phyloP scores from a whole-genome alignment of 2,888 invertebrate species.

The Noctua comes region DNA sequence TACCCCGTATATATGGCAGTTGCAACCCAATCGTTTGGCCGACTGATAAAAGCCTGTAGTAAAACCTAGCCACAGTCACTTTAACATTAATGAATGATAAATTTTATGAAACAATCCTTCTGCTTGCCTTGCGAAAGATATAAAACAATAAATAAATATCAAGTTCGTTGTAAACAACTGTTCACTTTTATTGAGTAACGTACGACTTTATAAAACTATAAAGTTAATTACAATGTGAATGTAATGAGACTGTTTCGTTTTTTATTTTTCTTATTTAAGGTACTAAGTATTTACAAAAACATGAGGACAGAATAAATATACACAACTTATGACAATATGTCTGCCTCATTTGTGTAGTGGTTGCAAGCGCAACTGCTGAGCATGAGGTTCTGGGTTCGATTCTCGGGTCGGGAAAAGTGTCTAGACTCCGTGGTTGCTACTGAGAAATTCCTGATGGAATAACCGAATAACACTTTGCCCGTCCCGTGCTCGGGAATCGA shows the following conservation, averaged over 20 bases:
- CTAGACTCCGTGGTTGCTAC: too few species aligned
- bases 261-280: neutral
- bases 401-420: too few species aligned
- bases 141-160: constrained; percentile 23
- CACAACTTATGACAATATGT: too few species aligned
- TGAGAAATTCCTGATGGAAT: too few species aligned
- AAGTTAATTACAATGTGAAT: constrained; percentile 22
- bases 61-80: too few species aligned
- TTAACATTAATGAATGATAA: constrained; percentile 2
- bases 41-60: neutral
- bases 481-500: too few species aligned
- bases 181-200: constrained; percentile 6
- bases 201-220: constrained; percentile 15
- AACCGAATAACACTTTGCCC: too few species aligned
- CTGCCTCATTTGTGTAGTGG: too few species aligned
- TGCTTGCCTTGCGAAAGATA: constrained; percentile 1
- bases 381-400: too few species aligned
- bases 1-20: too few species aligned
- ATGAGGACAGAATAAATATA: neutral
- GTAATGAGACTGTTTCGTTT: constrained; percentile 13
- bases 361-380: too few species aligned
- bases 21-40: neutral
- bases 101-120: neutral
- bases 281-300: neutral
- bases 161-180: constrained; percentile 26